Evolutionary conservation across 1,140 invertebrate genomes (phyloP), one percentile per base, ranked within the genome.

Genomic region (Saccostrea glomerata): DNA sequence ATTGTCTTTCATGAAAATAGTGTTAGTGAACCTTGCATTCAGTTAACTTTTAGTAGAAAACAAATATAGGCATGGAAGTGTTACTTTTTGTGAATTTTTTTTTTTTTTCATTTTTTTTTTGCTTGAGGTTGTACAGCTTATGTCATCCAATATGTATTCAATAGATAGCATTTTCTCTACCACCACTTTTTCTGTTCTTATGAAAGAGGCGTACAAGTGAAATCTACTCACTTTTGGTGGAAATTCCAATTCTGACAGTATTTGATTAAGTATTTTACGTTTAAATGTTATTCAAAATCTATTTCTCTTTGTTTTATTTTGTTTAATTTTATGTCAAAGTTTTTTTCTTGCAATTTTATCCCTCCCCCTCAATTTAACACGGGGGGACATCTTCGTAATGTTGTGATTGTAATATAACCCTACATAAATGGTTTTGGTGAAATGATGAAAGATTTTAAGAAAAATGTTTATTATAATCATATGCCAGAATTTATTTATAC

Each of bases 71-170:
- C 70, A 77, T 77, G 15, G 2, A 30, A 13, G 11, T 15, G 30
- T 36, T 66, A 3, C 20, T n/a, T 66, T 77, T 36, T 77, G 70
- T 77, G 70, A 77, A 30, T 77, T 77, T 63, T 77, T 15, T 4
- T 15, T 23, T 13, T 25, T 20, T n/a, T 6, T n/a, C 20, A 6
- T 66, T 66, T 66, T 20, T 66, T 23, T 66, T 23, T 66, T 30
- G 70, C 70, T 77, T 77, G 25, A 77, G 70, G 70, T 77, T 77
- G 70, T 77, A 77, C 70, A 77, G 70, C 70, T 30, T n/a, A 36
- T 36, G 30, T 36, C 30, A 77, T 63, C 58, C 58, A 63, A 63
- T 25, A 5, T 77, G 15, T 77, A 36, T 30, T 77, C n/a, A 36
- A 15, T 77, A 36, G 66, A 30, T 23, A 30, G 70, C 25, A 77